A percentile compares a stretch with the other conserved stretches of the same genome.
phyloP scores from a whole-genome alignment of 2,113 vertebrate genomes.

The Corythornis vintsioides region DNA sequence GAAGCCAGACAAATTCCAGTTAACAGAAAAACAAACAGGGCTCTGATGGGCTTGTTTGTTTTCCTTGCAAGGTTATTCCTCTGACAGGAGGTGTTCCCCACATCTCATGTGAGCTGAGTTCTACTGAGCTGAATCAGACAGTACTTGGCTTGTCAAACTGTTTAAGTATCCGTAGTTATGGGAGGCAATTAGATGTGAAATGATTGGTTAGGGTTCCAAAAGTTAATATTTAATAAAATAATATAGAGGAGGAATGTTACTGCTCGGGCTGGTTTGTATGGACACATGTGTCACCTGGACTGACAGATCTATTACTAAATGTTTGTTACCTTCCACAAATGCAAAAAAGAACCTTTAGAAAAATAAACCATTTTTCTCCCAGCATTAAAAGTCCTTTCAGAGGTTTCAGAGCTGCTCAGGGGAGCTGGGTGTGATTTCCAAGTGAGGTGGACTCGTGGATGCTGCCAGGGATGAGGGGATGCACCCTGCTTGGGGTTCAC shows the following conservation, averaged over 20 bases:
- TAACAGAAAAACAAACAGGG: neutral
- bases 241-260: neutral
- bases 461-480: neutral
- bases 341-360: neutral
- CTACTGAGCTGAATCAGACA: neutral
- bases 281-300: rapidly evolving
- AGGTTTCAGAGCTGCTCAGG: neutral
- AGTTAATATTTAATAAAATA: conserved; percentile 49
- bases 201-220: neutral
- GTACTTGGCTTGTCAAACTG: neutral
- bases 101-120: neutral
- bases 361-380: neutral
- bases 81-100: neutral
- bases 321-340: neutral
- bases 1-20: neutral
- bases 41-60: neutral
- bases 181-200: neutral
- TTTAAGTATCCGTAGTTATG: neutral
- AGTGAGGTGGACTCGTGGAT: rapidly evolving
- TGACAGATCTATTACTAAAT: neutral
- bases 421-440: neutral
- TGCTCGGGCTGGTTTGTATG: neutral
- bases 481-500: rapidly evolving
- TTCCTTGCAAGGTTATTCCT: neutral
- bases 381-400: neutral